Evolutionary conservation across 2,113 vertebrate genomes (phyloP), one percentile per base, ranked within the genome.

Genomic region (Puma concolor): DNA sequence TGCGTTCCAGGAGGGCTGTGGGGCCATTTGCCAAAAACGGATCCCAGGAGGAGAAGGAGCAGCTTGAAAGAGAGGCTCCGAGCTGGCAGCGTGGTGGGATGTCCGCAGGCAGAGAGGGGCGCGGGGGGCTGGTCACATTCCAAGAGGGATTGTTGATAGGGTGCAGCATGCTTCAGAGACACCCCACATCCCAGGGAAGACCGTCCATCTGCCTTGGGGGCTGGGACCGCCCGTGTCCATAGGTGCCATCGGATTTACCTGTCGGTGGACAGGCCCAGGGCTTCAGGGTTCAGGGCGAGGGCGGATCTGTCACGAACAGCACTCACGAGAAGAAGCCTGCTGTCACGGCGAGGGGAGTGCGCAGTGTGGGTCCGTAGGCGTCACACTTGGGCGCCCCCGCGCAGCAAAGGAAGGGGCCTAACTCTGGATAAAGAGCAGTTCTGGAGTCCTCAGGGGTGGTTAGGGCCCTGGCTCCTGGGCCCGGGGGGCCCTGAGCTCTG

Each of bases 271-370:
- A 16, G 87, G 44, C 19, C 57, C 1, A 8, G 38, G 36, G 23
- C 44, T 21, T 31, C 4, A 4, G 66, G 11, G 44, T 33, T 2
- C 31, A 21, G 52, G 67, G 44, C 0, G 1, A 44, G 33, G n/a
- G 12, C 0, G 13, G 36, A 4, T 4, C 63, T 7, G 13, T 38
- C 0, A 0, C 11, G 54, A 31, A 10, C 19, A 15, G 60, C 0
- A 8, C 41, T 21, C 21, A 12, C 0, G 7, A 72, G 48, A 48
- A 69, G 54, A n/a, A 3, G 1, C 7, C 0, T 66, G 67, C 3
- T 21, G 67, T 5, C 2, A 5, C 1, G 25, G 31, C 36, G 23
- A 83, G 50, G 2, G 27, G 31, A 41, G 12, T 6, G 54, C 7
- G 44, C 44, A 8, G 7, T 44, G 7, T 13, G n/a, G 38, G 25